A percentile compares a stretch with the other conserved stretches of the same genome.
These are phyloP conservation scores for Acanthosepion esculentum DNA, from an alignment of 2,888 invertebrate species.

Conservation along the genomic window DNA sequence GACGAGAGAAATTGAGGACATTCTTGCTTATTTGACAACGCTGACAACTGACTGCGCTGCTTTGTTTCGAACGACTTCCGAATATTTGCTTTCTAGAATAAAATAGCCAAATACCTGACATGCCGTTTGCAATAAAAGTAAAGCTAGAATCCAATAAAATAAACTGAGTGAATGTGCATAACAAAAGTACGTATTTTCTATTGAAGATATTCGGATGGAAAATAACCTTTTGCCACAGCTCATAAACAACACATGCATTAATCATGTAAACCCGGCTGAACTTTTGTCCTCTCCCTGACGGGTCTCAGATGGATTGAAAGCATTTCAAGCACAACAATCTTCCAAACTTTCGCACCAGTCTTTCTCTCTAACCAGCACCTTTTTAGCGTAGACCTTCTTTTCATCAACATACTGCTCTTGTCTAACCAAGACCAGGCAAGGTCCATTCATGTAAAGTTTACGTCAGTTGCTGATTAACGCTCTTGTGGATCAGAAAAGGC, in stretches of 20 bases:
- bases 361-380: not conserved
- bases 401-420: not conserved
- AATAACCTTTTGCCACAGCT: not conserved
- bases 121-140: not conserved
- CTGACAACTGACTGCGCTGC: not conserved
- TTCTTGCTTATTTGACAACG: not conserved
- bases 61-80: not conserved
- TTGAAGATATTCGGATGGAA: not conserved
- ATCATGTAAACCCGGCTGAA: not conserved
- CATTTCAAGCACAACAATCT: not conserved
- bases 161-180: not conserved
- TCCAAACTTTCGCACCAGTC: not conserved
- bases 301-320: not conserved
- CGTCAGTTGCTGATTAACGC: not conserved
- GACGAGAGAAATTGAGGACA: not conserved
- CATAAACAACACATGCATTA: constrained; percentile 15
- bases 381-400: not conserved
- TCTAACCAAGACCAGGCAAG: not conserved
- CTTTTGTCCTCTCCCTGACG: not conserved
- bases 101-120: not conserved
- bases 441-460: not conserved
- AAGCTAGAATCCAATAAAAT: not conserved
- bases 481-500: not conserved
- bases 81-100: not conserved
- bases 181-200: not conserved